A percentile compares a stretch with the other conserved stretches of the same genome.
phyloP scores from a whole-genome alignment of 2,113 vertebrate species.

The Syrrhaptes paradoxus region DNA sequence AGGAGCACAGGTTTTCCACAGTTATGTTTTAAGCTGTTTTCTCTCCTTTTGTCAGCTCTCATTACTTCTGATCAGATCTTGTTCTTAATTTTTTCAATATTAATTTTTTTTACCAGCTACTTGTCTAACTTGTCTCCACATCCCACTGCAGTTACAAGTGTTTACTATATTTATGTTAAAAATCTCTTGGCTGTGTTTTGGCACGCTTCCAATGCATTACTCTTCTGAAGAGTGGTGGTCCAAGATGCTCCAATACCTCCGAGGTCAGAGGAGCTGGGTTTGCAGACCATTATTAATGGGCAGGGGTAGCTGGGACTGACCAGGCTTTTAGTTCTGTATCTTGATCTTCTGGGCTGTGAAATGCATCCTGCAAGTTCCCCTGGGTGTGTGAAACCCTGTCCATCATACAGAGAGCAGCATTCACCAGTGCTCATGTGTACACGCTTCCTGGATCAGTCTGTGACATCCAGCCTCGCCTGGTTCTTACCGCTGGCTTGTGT shows the following conservation, averaged over 20 bases:
- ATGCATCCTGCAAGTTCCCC: background rate
- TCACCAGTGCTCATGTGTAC: accelerated
- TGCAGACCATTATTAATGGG: background rate
- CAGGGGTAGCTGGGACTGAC: background rate
- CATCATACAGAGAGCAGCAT: accelerated
- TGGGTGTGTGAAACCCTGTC: background rate
- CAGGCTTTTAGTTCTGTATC: background rate
- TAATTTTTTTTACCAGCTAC: background rate
- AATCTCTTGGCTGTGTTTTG: background rate
- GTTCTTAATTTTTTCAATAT: background rate
- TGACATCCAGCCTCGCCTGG: background rate
- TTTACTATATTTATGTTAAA: background rate
- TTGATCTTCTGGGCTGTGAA: background rate
- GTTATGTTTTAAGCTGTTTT: background rate
- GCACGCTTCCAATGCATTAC: background rate
- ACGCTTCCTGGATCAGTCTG: background rate
- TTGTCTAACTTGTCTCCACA: background rate
- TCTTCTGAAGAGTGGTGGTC: background rate
- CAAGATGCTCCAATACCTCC: background rate
- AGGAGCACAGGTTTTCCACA: background rate
- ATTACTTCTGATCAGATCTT: background rate
- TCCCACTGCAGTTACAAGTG: background rate
- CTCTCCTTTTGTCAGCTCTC: background rate
- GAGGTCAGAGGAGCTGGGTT: background rate
- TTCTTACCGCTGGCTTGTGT: background rate